Evolutionary conservation across 2,888 invertebrate species (phyloP), one percentile per base, ranked within the genome.

Genomic region (Stegophylla sp.): DNA sequence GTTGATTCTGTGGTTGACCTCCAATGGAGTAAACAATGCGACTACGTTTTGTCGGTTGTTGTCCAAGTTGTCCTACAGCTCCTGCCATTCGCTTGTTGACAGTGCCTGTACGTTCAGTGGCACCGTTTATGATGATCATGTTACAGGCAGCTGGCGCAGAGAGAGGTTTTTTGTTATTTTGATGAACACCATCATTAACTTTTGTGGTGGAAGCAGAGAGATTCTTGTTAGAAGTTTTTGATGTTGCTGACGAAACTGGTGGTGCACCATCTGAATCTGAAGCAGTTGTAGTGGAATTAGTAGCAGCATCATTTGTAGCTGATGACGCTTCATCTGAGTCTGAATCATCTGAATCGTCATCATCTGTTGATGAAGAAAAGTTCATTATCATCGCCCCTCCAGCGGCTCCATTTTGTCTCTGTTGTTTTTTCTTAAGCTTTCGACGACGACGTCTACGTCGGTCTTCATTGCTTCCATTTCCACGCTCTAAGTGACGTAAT

Each of bases 401-500:
- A n/a, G 41, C 26, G 3, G 64, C 34, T 53, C n/a, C 53, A 43
- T 43, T 76, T 41, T 76, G 66, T n/a, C 43, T 45, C 5, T 26
- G 26, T 13, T 9, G 51, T n/a, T 64, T 76, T n/a, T 76, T 66
- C 26, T 75, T 75, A 1, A 76, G 51, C 26, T 66, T 76, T 88
- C 87, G 86, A 92, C 43, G 82, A 77, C n/a, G 82, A 67, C 53
- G 82, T 13, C 45, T 74, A 53, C 56, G 82, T 61, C 48, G 81
- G 26, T 63, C 75, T 41, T 66, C 72, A 92, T 84, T 89, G 17
- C 89, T 85, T 90, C 89, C 84, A 90, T 90, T 84, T 89, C 90
- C 79, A 86, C 87, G 84, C 86, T 87, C 74, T 87, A 82, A 10
- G 45, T 71, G 61, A 72, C 82, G 56, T 61, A 74, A 13, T 48